phyloP scores from a whole-genome alignment of 2,888 invertebrate species.

The Nomada flava region DNA sequence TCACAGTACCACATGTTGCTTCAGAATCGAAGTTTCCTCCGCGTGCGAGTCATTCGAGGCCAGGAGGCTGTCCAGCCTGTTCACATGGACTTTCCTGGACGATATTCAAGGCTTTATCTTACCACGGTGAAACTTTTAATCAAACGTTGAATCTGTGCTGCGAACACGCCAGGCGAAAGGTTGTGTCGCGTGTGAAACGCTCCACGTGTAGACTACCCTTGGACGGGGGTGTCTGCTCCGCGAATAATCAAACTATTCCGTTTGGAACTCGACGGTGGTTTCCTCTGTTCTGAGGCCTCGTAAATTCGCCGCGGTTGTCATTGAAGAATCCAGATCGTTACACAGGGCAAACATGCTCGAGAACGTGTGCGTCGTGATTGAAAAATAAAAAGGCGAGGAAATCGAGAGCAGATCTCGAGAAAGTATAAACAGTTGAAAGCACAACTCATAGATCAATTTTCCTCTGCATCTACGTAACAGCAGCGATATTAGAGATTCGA shows the following conservation, averaged over 20 bases:
- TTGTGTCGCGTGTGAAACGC: constrained; percentile 7
- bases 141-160: constrained; percentile 10
- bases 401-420: too few species aligned
- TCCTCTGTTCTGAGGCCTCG: constrained; percentile 2
- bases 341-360: constrained; percentile 2
- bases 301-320: not conserved
- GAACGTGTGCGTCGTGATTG: not conserved
- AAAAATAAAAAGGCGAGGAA: not conserved
- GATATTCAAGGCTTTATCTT: not conserved
- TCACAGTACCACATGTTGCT: constrained; percentile 46
- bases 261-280: constrained; percentile 4
- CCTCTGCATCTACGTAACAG: too few species aligned
- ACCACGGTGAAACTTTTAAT: constrained; percentile 8
- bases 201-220: not conserved
- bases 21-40: constrained; percentile 35
- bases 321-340: constrained; percentile 12
- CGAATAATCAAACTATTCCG: constrained; percentile 13
- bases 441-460: not conserved
- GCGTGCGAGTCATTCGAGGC: not conserved
- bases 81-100: not conserved
- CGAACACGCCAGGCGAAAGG: not conserved
- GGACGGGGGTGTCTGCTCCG: not conserved
- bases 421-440: not conserved
- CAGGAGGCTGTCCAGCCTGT: not conserved
- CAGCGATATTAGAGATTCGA: not conserved